Evolutionary conservation across 2,113 vertebrate genomes (phyloP).

Genomic region (Nothocercus julius): DNA sequence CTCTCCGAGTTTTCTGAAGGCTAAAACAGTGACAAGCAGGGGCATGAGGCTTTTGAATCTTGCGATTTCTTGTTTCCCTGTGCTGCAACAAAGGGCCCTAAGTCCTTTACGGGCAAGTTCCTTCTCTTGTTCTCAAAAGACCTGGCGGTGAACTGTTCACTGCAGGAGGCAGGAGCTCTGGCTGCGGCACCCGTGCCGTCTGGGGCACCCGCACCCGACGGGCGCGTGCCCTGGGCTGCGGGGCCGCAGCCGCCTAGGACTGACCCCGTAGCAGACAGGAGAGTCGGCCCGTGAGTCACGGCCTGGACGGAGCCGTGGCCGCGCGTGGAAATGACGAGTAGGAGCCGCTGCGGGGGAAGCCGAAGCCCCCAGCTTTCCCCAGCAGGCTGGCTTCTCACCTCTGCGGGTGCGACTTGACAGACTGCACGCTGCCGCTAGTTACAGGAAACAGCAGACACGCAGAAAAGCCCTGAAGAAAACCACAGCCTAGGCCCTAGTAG

Average conservation of each 20-base stretch:
- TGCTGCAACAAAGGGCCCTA: neutral
- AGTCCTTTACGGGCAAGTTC: too few relatives aligned
- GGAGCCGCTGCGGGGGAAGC: neutral
- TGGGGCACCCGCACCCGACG: fast-evolving
- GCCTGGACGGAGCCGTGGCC: neutral
- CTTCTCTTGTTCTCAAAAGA: too few relatives aligned
- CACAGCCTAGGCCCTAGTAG: neutral
- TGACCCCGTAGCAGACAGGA: fast-evolving
- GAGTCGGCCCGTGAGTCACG: neutral
- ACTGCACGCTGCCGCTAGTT: neutral
- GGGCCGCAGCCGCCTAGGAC: neutral
- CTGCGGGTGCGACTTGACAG: neutral
- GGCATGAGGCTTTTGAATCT: fast-evolving
- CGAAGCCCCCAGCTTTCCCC: neutral
- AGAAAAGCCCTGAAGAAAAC: neutral
- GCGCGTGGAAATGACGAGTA: neutral
- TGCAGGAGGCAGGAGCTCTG: too few relatives aligned
- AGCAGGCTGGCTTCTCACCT: neutral
- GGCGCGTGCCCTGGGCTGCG: neutral
- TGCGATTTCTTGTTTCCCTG: neutral
- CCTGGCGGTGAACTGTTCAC: too few relatives aligned
- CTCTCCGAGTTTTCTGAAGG: neutral
- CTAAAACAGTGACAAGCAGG: neutral
- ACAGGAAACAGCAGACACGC: conserved; percentile 28
- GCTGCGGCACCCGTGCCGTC: too few relatives aligned